These are phyloP conservation scores for Luperina testacea DNA, from an alignment of 2,888 invertebrate species.

Conservation along the genomic window DNA sequence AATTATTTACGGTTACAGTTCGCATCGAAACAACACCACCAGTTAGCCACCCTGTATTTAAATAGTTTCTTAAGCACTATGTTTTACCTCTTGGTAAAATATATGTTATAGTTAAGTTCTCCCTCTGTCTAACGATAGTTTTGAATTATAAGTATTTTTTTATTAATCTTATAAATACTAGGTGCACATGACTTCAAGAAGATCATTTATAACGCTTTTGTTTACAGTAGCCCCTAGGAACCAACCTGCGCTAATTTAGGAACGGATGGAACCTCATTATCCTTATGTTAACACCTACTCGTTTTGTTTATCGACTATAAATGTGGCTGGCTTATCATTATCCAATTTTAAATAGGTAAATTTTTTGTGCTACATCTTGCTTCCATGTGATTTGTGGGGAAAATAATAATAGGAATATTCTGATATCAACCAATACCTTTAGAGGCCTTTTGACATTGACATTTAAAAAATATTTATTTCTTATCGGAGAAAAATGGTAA, in stretches of 20 bases:
- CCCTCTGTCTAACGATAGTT: neutral
- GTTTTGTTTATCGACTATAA: constrained; percentile 2
- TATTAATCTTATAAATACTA: neutral
- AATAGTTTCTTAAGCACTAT: neutral
- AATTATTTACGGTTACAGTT: neutral
- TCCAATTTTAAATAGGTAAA: constrained; percentile 2
- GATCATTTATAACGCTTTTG: neutral
- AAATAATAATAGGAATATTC: constrained; percentile 5
- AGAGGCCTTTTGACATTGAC: neutral
- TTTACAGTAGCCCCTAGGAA: constrained; percentile 2
- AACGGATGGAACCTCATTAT: constrained; percentile 19
- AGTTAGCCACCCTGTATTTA: neutral
- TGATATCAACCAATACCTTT: neutral
- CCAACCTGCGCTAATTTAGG: constrained; percentile 26
- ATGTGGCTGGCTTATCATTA: neutral
- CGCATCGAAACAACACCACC: too few species aligned
- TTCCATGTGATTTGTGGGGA: constrained; percentile 3
- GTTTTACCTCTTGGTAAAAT: neutral
- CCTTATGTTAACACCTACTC: constrained; percentile 15
- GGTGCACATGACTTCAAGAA: neutral
- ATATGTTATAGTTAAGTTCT: neutral
- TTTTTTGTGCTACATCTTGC: constrained; percentile 23
- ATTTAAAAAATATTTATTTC: neutral
- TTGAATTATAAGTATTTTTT: neutral
- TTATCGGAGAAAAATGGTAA: neutral